Evolutionary conservation across 2,888 invertebrate genomes (phyloP).

Genomic region (Schizaphis graminum): DNA sequence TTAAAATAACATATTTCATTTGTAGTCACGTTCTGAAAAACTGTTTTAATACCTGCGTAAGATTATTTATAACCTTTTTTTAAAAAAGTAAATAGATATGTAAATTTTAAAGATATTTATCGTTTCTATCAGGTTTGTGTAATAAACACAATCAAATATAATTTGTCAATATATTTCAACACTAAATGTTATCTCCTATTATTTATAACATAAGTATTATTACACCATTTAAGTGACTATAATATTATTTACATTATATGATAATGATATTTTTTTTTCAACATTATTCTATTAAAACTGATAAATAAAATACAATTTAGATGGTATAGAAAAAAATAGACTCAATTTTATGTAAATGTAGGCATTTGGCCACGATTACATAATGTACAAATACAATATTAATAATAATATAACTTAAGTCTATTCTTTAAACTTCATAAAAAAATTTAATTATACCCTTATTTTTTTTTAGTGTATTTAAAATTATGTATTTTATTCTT

Average conservation of each 20-base stretch:
- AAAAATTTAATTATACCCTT: neutral
- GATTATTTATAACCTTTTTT: neutral
- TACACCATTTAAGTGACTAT: neutral
- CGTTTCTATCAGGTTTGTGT: neutral
- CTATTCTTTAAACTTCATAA: neutral
- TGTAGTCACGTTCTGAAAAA: constrained; percentile 30
- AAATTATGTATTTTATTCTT: neutral
- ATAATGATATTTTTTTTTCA: neutral
- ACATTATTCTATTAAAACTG: neutral
- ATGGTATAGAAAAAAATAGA: neutral
- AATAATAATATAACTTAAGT: neutral
- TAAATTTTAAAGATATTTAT: neutral
- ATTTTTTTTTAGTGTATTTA: neutral
- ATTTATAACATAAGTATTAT: neutral
- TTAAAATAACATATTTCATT: constrained; percentile 41
- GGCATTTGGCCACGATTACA: neutral
- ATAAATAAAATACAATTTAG: neutral
- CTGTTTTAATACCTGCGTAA: neutral
- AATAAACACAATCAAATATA: neutral
- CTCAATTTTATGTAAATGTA: neutral
- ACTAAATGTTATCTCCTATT: neutral
- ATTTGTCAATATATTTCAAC: neutral
- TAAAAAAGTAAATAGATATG: neutral
- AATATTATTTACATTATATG: neutral
- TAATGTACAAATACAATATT: neutral